phyloP scores from a whole-genome alignment of 92 coral and sea anemone species.

The Epizoanthus illoricatus region DNA sequence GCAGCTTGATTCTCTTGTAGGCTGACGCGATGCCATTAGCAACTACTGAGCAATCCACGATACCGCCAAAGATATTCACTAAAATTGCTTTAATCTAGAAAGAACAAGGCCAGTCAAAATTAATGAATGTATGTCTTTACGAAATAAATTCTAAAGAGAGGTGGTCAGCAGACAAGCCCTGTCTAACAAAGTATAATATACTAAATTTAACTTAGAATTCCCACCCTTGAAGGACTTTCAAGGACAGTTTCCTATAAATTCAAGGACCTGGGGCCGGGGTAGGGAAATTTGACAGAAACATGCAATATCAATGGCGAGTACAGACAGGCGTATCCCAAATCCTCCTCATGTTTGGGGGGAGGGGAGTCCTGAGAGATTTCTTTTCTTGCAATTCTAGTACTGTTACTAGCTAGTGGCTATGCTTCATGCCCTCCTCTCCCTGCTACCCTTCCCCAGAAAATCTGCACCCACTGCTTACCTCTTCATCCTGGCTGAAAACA shows the following conservation, averaged over 20 bases:
- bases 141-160: background rate
- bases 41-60: constrained; percentile 87
- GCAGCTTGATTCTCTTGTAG: constrained; percentile 71
- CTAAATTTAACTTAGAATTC: no score
- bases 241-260: no score
- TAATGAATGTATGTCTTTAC: background rate
- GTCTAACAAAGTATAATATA: no score
- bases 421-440: no score
- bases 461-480: constrained; percentile 43
- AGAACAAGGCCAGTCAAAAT: background rate
- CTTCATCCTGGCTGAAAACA: constrained; percentile 68
- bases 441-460: background rate
- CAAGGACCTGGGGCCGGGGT: no score
- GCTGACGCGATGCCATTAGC: constrained; percentile 92
- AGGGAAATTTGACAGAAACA: no score
- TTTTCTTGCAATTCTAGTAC: no score
- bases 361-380: no score
- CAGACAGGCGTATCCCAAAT: background rate
- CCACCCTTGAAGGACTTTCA: no score
- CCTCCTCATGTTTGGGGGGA: background rate
- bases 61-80: constrained; percentile 94
- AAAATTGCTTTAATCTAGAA: constrained; percentile 81
- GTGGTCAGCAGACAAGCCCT: no score
- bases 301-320: background rate
- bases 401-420: no score